A percentile compares a stretch with the other conserved stretches of the same genome.
phyloP scores from a whole-genome alignment of 1,140 invertebrate species.

The Drosophila pachea region DNA sequence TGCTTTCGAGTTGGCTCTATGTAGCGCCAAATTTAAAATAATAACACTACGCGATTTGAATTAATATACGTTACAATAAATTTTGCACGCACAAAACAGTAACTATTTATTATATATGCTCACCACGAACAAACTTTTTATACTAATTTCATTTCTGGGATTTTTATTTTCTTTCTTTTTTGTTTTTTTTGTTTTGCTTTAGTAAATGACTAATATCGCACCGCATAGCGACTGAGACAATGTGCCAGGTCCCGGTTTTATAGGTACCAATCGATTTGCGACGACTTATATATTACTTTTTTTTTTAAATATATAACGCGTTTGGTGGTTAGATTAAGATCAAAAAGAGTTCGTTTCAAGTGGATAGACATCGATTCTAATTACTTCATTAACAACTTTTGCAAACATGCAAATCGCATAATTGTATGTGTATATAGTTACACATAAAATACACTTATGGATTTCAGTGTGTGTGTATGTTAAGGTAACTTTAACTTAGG shows the following conservation, averaged over 20 bases:
- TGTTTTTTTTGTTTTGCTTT: not conserved
- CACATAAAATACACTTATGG: constrained; percentile 33
- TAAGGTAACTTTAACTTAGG: constrained; percentile 49
- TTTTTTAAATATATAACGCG: constrained; percentile 11
- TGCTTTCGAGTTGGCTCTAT: not conserved
- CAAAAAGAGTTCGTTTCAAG: constrained; percentile 12
- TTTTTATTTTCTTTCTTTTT: not conserved
- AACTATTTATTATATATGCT: constrained; percentile 25
- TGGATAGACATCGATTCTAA: constrained; percentile 36
- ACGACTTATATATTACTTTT: constrained; percentile 18
- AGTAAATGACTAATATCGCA: constrained; percentile 24
- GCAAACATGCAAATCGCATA: constrained; percentile 10
- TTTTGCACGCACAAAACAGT: constrained; percentile 12
- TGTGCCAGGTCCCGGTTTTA: constrained; percentile 26
- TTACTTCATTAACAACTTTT: constrained; percentile 30
- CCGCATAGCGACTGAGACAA: not conserved
- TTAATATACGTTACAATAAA: not conserved
- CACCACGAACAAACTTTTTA: constrained; percentile 17
- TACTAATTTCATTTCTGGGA: not conserved
- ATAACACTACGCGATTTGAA: not conserved
- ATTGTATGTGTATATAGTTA: constrained; percentile 21
- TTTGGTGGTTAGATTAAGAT: constrained; percentile 17
- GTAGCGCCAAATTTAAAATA: constrained; percentile 14
- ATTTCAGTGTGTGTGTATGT: constrained; percentile 10
- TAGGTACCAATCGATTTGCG: constrained; percentile 32